Percentiles rank a stretch among this genome's conserved stretches.
phyloP scores from a whole-genome alignment of 2,113 vertebrate genomes.

The Serilophus lunatus region DNA sequence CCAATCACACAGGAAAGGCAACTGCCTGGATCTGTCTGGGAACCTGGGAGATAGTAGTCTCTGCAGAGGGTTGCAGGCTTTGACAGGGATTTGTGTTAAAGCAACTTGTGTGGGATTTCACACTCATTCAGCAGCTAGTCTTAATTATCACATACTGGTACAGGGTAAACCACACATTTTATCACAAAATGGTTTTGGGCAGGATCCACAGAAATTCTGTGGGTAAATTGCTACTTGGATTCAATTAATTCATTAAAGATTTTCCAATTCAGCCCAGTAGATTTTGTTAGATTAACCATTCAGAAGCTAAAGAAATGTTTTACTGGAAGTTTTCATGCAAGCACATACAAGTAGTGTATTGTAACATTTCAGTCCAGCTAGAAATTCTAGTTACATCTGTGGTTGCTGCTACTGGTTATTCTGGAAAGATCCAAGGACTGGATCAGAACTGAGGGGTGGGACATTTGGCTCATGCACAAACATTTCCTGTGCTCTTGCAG shows the following conservation, averaged over 20 bases:
- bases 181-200: not conserved
- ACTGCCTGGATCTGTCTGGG: not conserved
- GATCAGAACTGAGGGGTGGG: not conserved
- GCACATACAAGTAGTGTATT: not conserved
- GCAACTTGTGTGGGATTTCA: not conserved
- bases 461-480: not conserved
- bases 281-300: not conserved
- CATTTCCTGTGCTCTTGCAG: not conserved
- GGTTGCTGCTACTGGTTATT: not conserved
- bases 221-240: not conserved
- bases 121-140: not conserved
- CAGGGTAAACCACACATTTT: rapidly evolving
- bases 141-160: not conserved
- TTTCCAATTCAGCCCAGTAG: not conserved
- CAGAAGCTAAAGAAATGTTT: not conserved
- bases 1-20: not conserved
- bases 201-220: not conserved
- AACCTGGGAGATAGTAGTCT: not conserved
- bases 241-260: not conserved
- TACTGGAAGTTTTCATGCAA: not conserved
- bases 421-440: not conserved
- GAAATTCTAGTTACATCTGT: not conserved
- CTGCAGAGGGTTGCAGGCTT: not conserved
- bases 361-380: not conserved
- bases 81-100: not conserved